These are phyloP conservation scores for Mobula hypostoma DNA, from an alignment of 2,113 vertebrate genomes.

Conservation along the genomic window DNA sequence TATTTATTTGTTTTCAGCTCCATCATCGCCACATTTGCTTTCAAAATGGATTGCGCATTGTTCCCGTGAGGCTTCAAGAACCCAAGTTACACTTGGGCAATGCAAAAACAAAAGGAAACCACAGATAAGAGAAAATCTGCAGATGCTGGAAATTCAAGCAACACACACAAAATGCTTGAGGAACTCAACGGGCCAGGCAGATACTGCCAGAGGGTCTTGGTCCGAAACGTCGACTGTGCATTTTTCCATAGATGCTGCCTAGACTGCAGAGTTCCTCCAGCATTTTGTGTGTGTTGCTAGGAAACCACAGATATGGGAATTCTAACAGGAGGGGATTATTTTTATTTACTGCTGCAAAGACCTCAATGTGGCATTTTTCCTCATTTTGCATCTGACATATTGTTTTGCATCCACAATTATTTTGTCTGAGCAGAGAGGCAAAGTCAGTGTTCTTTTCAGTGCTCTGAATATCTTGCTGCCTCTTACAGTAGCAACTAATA, in stretches of 20 bases:
- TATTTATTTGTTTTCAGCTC: neutral
- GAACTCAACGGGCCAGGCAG: no score
- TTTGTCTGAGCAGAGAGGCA: neutral
- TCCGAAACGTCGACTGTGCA: no score
- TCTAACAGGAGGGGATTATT: neutral
- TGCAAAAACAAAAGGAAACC: neutral
- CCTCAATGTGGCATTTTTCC: no score
- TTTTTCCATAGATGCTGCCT: no score
- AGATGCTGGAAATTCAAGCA: no score
- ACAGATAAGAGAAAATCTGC: neutral
- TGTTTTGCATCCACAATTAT: neutral
- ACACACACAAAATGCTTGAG: no score
- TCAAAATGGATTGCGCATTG: neutral
- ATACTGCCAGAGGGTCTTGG: no score
- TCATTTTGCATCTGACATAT: neutral
- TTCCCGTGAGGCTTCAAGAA: neutral
- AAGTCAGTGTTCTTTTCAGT: neutral
- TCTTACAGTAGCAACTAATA: neutral
- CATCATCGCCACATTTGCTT: neutral
- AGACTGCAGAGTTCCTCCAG: no score
- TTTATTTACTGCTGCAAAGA: neutral
- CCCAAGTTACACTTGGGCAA: neutral
- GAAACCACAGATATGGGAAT: neutral
- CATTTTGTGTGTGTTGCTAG: no score
- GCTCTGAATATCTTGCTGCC: neutral